These are phyloP conservation scores for Lytechinus variegatus DNA, from an alignment of 35 echinoderm and acorn worm species.

Conservation along the genomic window DNA sequence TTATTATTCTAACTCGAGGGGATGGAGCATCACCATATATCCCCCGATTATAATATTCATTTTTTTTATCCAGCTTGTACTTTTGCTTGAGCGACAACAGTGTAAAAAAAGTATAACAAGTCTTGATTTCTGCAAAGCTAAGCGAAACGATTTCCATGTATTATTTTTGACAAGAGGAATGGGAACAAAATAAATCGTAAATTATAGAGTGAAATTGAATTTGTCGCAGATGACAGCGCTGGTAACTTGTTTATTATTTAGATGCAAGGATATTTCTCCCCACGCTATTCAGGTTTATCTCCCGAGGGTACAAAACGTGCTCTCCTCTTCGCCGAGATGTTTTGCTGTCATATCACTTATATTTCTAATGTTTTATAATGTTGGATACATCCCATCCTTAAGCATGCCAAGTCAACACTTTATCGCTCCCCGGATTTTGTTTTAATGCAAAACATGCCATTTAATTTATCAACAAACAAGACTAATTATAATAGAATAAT, in stretches of 20 bases:
- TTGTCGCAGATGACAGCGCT: neutral
- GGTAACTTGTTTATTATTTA: neutral
- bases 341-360: neutral
- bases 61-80: too few relatives aligned
- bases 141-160: neutral
- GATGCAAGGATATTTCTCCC: neutral
- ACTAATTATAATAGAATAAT: too few relatives aligned
- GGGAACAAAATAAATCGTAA: neutral
- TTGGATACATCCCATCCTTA: neutral
- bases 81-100: too few relatives aligned
- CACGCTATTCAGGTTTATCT: neutral
- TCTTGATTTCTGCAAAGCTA: neutral
- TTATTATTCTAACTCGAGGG: neutral
- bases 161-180: neutral
- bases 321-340: neutral
- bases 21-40: neutral
- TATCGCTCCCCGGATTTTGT: too few relatives aligned
- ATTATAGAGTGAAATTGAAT: neutral
- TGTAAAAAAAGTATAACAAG: neutral
- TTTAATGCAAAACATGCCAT: too few relatives aligned
- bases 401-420: too few relatives aligned
- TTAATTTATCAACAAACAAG: too few relatives aligned
- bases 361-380: neutral
- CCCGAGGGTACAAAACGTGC: neutral
- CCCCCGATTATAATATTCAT: neutral